Conservation (phyloP, 2,113 vertebrate species). For the Rhinichthys klamathensis region DNA sequence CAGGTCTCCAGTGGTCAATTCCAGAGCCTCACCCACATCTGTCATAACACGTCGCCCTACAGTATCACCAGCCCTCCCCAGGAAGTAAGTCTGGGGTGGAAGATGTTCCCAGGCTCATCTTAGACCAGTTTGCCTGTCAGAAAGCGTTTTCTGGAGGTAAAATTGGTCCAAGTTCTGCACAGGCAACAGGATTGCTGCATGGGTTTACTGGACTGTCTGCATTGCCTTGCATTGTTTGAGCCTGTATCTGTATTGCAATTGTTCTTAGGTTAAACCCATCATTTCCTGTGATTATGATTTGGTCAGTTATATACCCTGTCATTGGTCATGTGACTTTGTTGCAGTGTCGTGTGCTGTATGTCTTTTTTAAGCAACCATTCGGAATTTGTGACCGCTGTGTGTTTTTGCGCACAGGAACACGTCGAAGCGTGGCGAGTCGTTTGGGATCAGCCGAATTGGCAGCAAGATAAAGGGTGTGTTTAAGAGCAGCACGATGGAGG, state of each 20-base stretch:
- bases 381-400: background rate
- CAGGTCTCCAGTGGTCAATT: conserved; percentile 30
- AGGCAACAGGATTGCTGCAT: background rate
- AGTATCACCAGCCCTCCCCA: conserved; percentile 4
- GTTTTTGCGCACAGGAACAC: conserved; percentile 74
- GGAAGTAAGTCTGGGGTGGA: conserved; percentile 53
- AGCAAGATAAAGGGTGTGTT: conserved; percentile 97
- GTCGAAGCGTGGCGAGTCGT: conserved; percentile 89
- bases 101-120: conserved; percentile 40
- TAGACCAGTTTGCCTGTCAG: conserved; percentile 22
- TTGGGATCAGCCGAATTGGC: conserved; percentile 91
- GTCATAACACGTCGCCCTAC: conserved; percentile 30
- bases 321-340: background rate
- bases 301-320: background rate
- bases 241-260: conserved; percentile 7
- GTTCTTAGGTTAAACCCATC: background rate
- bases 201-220: background rate
- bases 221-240: background rate
- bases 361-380: background rate
- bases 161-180: conserved; percentile 47
- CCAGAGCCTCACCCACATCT: conserved; percentile 17
- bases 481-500: conserved; percentile 92
- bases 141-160: background rate
- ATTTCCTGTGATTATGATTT: background rate
- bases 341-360: background rate